phyloP scores from a whole-genome alignment of 2,888 invertebrate species.

The Harpagoxenus sublaevis region DNA sequence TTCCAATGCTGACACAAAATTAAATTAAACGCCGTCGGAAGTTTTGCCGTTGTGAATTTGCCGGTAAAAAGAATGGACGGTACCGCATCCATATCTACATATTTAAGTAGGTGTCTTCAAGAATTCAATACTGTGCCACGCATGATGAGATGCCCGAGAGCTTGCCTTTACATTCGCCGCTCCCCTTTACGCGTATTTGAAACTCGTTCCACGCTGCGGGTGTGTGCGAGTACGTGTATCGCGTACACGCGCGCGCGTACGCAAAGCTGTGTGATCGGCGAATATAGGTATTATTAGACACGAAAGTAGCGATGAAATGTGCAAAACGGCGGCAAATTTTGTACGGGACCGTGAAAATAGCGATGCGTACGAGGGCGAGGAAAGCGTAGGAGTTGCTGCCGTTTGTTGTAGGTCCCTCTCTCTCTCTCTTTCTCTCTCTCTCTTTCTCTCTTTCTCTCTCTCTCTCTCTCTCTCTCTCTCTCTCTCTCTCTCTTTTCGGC shows the following conservation, averaged over 20 bases:
- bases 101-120: background rate
- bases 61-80: background rate
- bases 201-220: background rate
- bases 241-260: background rate
- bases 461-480: background rate
- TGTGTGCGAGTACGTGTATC: background rate
- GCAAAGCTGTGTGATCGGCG: background rate
- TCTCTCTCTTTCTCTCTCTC: background rate
- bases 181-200: conserved; percentile 25
- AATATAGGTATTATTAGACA: conserved; percentile 76
- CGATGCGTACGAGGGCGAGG: conserved; percentile 16
- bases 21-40: conserved; percentile 2
- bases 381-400: conserved; percentile 5
- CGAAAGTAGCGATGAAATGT: conserved; percentile 72
- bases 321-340: conserved; percentile 51
- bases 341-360: conserved; percentile 33
- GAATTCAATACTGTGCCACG: conserved; percentile 3
- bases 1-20: background rate
- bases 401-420: background rate
- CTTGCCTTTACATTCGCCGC: background rate
- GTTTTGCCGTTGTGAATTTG: background rate
- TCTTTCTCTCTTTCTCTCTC: background rate
- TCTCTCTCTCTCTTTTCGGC: conserved; percentile 1
- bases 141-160: conserved; percentile 22
- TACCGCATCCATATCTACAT: background rate